phyloP scores from a whole-genome alignment of 2,113 vertebrate genomes.

The Notothenia rossii region DNA sequence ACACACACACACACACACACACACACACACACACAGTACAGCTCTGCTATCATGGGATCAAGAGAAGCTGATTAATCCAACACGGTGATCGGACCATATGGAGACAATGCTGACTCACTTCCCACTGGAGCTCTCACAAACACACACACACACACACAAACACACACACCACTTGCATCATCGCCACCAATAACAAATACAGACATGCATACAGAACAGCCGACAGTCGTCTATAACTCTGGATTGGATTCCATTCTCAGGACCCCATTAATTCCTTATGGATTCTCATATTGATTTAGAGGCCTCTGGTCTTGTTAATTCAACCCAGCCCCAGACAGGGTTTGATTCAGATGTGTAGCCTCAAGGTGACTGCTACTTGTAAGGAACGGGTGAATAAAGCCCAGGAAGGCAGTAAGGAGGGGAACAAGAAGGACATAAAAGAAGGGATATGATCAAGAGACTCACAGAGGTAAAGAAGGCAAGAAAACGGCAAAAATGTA shows the following conservation, averaged over 20 bases:
- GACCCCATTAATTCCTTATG: constrained; percentile 74
- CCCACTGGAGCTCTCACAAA: constrained; percentile 3
- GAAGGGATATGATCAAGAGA: background rate
- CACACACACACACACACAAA: constrained; percentile 15
- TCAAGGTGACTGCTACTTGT: constrained; percentile 61
- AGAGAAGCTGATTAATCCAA: constrained; percentile 13
- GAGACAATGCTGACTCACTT: constrained; percentile 19
- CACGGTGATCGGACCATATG: background rate
- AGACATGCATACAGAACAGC: constrained; percentile 34
- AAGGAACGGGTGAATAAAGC: constrained; percentile 47
- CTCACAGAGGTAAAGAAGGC: background rate
- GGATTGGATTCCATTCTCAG: constrained; percentile 73
- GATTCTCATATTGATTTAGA: constrained; percentile 75
- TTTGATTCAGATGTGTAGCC: constrained; percentile 66
- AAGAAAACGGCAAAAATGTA: background rate
- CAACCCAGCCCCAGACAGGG: constrained; percentile 55
- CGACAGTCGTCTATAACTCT: constrained; percentile 47
- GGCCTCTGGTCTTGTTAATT: constrained; percentile 73
- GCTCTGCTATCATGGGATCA: constrained; percentile 3
- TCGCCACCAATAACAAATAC: constrained; percentile 6
- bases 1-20: too few species aligned
- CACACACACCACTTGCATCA: constrained; percentile 4
- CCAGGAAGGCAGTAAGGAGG: background rate
- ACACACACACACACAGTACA: background rate
- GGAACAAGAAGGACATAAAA: background rate